Base-by-base conservation (phyloP, 2,797 vertebrate species). In the Aplochiton taeniatus region DNA sequence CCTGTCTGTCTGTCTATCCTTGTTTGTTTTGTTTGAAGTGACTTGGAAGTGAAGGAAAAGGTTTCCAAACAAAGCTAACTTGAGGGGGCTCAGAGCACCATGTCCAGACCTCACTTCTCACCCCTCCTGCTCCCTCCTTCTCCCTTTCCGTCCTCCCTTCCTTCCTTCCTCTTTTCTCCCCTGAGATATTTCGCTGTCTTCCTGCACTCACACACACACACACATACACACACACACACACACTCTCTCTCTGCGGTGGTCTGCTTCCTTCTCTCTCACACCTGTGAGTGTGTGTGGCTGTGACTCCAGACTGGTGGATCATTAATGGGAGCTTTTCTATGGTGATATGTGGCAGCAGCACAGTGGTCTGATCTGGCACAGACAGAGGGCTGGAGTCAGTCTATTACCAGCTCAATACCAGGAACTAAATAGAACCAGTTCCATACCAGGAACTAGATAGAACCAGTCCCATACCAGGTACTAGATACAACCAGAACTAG, bases 251-350 rank as follows among this genome's bases (percentile, higher is more conserved):
- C 31, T 31, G 31, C 31, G 2, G 31, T 31, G 31, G 31, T 31
- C 31, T 31, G 31, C 31, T 58, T 31, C 58, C 75, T 65, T 53
- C 76, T 68, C 72, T 63, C 68, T 69, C 16, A 84, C 70, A 84
- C 70, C 78, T 69, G 88, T 91, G 88, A 90, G 89, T 90, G 81
- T 58, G 50, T 73, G 63, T 63, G 69, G 61, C 48, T 66, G 53
- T 51, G 31, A 73, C 48, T 43, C 44, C 17, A 16, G 18, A 44
- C 31, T 58, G 55, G 9, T 11, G 9, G 55, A 11, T 16, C 9
- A 9, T 8, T 45, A 61, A 16, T 16, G 8, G 31, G 31, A 31
- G 3, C 31, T 3, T 31, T 31, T 31, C 31, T 6, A 31, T 31
- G 31, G 31, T 31, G 31, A 31, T 31, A 31, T 31, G 6, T 3